Percentiles rank a stretch among this genome's conserved stretches.
Conservation (phyloP, 1,140 invertebrate genomes). For the Pseudomyrmex cubaensis region DNA sequence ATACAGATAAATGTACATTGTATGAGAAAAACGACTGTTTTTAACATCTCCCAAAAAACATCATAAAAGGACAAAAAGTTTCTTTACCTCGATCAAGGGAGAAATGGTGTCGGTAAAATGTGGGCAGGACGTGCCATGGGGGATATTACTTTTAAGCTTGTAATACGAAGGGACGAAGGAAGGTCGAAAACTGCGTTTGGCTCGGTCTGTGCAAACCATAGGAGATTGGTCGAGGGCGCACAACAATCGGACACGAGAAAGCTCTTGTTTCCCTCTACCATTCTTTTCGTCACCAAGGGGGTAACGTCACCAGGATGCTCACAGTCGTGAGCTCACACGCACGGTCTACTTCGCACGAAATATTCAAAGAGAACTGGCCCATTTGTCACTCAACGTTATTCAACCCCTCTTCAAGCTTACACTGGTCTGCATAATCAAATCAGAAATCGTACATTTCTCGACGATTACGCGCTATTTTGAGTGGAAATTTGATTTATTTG, state of each 20-base stretch:
- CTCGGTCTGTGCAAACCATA: conserved; percentile 44
- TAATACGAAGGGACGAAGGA: conserved; percentile 42
- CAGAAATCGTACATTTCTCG: conserved; percentile 15
- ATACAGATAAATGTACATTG: background rate
- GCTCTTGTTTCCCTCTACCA: conserved; percentile 77
- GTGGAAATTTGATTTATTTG: background rate
- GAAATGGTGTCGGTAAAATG: conserved; percentile 64
- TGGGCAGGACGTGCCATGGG: conserved; percentile 66
- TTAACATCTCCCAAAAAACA: conserved; percentile 1
- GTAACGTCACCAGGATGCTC: conserved; percentile 34
- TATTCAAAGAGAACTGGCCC: conserved; percentile 52
- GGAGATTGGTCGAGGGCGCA: conserved; percentile 75
- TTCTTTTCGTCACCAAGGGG: conserved; percentile 63
- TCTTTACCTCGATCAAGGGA: conserved; percentile 10
- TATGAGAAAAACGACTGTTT: conserved; percentile 23
- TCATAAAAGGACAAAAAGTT: conserved; percentile 11
- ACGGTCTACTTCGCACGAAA: conserved; percentile 43
- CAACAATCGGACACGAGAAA: conserved; percentile 81
- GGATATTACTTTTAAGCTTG: conserved; percentile 61
- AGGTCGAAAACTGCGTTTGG: conserved; percentile 55
- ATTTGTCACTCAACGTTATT: conserved; percentile 56
- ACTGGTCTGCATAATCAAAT: conserved; percentile 56
- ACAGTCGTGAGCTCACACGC: conserved; percentile 28
- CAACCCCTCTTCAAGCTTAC: conserved; percentile 18
- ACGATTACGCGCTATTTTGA: conserved; percentile 19